Evolutionary conservation across 2,888 invertebrate genomes (phyloP).

Genomic region (Ischnura elegans): DNA sequence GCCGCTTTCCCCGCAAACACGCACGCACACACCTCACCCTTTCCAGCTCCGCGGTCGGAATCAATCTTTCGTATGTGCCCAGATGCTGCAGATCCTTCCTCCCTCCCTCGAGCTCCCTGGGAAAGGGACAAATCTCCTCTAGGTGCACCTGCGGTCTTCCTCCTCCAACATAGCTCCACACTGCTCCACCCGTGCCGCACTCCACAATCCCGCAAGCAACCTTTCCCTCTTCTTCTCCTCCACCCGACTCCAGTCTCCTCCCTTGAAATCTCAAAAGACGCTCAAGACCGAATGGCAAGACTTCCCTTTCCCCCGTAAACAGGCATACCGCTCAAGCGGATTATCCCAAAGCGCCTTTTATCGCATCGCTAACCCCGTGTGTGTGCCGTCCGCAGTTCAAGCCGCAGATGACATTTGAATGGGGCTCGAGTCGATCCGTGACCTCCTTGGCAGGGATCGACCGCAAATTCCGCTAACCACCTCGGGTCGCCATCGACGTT

Average conservation of each 20-base stretch:
- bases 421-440: neutral
- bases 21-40: too few species aligned
- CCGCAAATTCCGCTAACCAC: neutral
- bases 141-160: conserved; percentile 57
- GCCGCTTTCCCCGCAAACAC: neutral
- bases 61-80: neutral
- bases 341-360: conserved; percentile 10
- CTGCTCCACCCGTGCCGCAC: neutral
- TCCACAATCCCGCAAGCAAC: neutral
- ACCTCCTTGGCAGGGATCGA: neutral
- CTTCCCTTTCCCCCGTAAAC: neutral
- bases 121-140: conserved; percentile 37
- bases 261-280: neutral
- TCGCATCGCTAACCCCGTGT: neutral
- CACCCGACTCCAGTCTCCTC: neutral
- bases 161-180: conserved; percentile 4
- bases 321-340: neutral
- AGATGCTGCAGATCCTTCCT: neutral
- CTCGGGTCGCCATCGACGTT: neutral
- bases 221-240: neutral
- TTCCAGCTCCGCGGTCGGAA: neutral
- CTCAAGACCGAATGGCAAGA: neutral
- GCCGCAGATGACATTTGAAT: neutral
- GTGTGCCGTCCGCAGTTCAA: neutral
- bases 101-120: conserved; percentile 35